Percentiles rank a stretch among this genome's conserved stretches.
Conservation (phyloP, 2,888 invertebrate species). For the Acanthosepion lycidas region DNA sequence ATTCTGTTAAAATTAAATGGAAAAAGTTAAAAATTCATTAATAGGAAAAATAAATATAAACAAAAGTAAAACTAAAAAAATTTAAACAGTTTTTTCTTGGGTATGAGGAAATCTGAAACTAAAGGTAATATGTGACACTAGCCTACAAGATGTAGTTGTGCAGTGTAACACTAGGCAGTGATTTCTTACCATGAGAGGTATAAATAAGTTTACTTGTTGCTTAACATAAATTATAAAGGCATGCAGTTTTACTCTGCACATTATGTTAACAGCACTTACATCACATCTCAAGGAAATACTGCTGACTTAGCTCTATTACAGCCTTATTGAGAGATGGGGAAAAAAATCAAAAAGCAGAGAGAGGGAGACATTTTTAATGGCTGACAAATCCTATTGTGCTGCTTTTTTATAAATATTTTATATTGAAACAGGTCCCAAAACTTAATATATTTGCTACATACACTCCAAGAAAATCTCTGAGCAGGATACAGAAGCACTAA, state of each 20-base stretch:
- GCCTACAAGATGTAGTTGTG: too few species aligned
- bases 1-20: too few species aligned
- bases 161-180: too few species aligned
- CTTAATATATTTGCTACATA: too few species aligned
- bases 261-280: not conserved
- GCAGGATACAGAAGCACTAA: too few species aligned
- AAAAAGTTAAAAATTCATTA: too few species aligned
- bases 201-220: not conserved
- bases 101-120: not conserved
- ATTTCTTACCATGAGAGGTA: not conserved
- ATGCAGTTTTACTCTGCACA: not conserved
- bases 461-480: too few species aligned
- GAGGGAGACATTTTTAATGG: not conserved
- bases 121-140: not conserved
- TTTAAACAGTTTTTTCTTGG: too few species aligned
- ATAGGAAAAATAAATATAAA: too few species aligned
- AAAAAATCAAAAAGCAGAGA: not conserved
- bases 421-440: not conserved
- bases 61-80: too few species aligned
- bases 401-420: not conserved
- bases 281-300: not conserved
- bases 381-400: not conserved
- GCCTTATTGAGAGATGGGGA: not conserved
- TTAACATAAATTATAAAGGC: not conserved
- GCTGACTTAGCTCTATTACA: not conserved